phyloP scores from a whole-genome alignment of 2,113 vertebrate species.

The Labrus mixtus region DNA sequence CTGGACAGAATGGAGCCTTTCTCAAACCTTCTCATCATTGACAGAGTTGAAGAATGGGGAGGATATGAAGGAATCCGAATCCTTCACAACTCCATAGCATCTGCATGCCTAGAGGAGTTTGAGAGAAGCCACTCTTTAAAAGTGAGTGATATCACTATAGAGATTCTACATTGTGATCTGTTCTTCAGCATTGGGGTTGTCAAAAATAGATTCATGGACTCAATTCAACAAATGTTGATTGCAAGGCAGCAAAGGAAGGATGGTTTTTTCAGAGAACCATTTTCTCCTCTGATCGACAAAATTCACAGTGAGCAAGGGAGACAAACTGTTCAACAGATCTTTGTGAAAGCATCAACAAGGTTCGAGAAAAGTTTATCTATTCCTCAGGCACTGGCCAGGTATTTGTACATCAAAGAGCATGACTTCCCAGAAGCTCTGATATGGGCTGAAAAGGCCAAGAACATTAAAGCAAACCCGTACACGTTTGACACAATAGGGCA shows the following conservation, averaged over 20 bases:
- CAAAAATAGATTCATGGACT: constrained; percentile 50
- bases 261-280: constrained; percentile 45
- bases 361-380: constrained; percentile 54
- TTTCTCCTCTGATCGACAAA: constrained; percentile 69
- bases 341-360: constrained; percentile 65
- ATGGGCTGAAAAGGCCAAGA: constrained; percentile 83
- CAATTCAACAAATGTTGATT: constrained; percentile 61
- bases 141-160: constrained; percentile 18
- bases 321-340: constrained; percentile 57
- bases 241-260: constrained; percentile 59
- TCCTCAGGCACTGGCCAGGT: constrained; percentile 75
- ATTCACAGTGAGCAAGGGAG: constrained; percentile 48
- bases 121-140: background rate
- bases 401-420: constrained; percentile 59
- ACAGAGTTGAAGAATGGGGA: constrained; percentile 1
- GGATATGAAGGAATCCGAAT: constrained; percentile 34
- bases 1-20: constrained; percentile 52
- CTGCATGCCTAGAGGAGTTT: constrained; percentile 63
- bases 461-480: constrained; percentile 81
- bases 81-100: constrained; percentile 59
- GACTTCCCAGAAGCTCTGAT: constrained; percentile 60
- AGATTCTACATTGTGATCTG: constrained; percentile 65
- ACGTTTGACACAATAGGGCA: constrained; percentile 85
- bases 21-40: constrained; percentile 57
- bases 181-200: constrained; percentile 65